Evolutionary conservation across 2,888 invertebrate genomes (phyloP).

Genomic region (Aporophyla lueneburgensis): DNA sequence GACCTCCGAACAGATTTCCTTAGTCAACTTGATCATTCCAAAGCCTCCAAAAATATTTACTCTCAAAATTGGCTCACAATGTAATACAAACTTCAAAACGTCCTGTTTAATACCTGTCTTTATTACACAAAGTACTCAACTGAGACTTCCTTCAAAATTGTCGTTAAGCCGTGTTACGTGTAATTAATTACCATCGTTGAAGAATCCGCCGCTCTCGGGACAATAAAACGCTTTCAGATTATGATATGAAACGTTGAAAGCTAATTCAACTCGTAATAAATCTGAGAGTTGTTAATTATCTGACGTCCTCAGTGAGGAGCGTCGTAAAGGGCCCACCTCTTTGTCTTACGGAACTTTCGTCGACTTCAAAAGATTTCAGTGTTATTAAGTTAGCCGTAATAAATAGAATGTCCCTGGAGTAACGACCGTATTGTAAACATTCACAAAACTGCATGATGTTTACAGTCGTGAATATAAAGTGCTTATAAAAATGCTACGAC

Average conservation of each 20-base stretch:
- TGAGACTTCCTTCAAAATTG: conserved; percentile 75
- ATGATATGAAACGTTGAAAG: conserved; percentile 88
- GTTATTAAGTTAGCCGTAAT: conserved; percentile 78
- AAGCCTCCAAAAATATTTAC: conserved; percentile 40
- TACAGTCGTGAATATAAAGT: conserved; percentile 62
- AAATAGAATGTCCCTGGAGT: conserved; percentile 73
- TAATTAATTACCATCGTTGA: conserved; percentile 82
- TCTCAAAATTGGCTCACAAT: conserved; percentile 64
- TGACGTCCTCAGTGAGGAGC: conserved; percentile 71
- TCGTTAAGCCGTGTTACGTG: conserved; percentile 81
- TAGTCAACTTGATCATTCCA: conserved; percentile 17
- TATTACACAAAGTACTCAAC: conserved; percentile 75
- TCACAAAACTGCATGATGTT: conserved; percentile 66
- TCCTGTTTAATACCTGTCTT: conserved; percentile 74
- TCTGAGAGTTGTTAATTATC: conserved; percentile 87
- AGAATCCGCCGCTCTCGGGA: conserved; percentile 73
- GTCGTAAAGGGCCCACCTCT: conserved; percentile 80
- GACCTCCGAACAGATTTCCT: not conserved
- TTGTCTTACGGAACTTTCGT: conserved; percentile 80
- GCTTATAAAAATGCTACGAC: conserved; percentile 83
- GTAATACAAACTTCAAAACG: conserved; percentile 73
- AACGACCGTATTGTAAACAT: conserved; percentile 72
- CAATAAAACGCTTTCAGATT: conserved; percentile 87
- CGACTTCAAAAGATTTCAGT: conserved; percentile 79
- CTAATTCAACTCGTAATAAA: conserved; percentile 87